Base-by-base conservation (phyloP, 92 coral and sea anemone genomes). In the Diadumene lineata region DNA sequence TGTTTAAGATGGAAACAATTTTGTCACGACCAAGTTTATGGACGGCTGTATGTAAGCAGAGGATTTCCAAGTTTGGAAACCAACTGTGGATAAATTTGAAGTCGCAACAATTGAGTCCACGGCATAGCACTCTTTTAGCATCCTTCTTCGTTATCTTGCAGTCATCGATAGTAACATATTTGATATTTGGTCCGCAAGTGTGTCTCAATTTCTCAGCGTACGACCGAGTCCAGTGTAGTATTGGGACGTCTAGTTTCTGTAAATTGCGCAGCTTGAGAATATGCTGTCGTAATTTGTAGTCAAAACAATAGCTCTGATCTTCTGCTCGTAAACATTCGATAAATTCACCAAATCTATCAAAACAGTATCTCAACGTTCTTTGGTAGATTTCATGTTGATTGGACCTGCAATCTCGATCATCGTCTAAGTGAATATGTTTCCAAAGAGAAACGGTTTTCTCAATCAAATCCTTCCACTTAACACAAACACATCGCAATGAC, bases 391-490 rank as follows among this genome's bases (percentile, higher is more conserved):
- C 33, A 24, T 78, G 76, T 75, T 80, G 57, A 6, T 51, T 74
- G 25, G 82, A 48, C n/a, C 30, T 30, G 8, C 86, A 74, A 50
- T 83, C 89, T 51, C 77, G 81, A 61, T 87, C 85, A 29, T 90
- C 97, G 48, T 90, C 92, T 0, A 90, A 74, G 56, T 90, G 97
- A n/a, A 90, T 84, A 60, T 90, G 97, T 18, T 56, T 84, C 97
- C 97, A 90, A 31, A 90, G 70, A 50, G 30, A 74, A 46, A 75
- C 75, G 3, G 92, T 77, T 21, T 69, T 80, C 23, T 87, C 90
- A 60, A 90, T 87, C 29, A 90, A 74, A 56, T 50, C 67, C 24
- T 66, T 63, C 97, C 97, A 90, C 24, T 89, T 84, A 63, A 79
- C 70, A 66, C 97, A 90, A 26, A 90, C 80, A 2, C 66, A 55